These are phyloP conservation scores for Neria commutata DNA, from an alignment of 2,888 invertebrate genomes.

Conservation along the genomic window DNA sequence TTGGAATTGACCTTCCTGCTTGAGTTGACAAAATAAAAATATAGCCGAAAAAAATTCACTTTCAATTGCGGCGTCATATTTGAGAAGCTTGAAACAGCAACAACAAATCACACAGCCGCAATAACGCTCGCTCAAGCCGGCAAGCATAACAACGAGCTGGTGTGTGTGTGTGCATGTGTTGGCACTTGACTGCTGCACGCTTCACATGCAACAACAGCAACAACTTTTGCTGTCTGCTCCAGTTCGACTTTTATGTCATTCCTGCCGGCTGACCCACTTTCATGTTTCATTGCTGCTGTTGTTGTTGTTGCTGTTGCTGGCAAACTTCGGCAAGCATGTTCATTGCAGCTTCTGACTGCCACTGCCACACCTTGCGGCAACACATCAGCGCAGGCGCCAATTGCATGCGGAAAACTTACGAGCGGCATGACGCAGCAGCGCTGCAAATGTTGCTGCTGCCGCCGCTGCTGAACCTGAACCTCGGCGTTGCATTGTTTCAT, in stretches of 20 bases:
- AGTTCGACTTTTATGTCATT: not conserved
- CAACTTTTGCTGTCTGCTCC: not conserved
- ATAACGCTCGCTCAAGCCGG: too few relatives aligned
- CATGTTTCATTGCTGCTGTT: not conserved
- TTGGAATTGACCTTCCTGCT: too few relatives aligned
- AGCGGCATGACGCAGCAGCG: not conserved
- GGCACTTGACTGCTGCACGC: not conserved
- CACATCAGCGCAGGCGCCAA: not conserved
- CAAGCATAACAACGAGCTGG: too few relatives aligned
- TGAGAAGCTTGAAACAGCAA: too few relatives aligned
- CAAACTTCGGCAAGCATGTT: not conserved
- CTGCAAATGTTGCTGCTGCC: not conserved
- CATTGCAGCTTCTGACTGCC: not conserved
- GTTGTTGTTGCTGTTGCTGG: not conserved
- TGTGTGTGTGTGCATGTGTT: too few relatives aligned
- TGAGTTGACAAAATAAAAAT: too few relatives aligned
- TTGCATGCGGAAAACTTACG: not conserved
- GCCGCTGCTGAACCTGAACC: slow-evolving; percentile 1
- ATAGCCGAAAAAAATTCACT: too few relatives aligned
- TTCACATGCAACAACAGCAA: not conserved
- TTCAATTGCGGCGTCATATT: too few relatives aligned
- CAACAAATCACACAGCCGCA: too few relatives aligned
- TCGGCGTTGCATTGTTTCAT: too few relatives aligned
- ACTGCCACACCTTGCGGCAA: not conserved
- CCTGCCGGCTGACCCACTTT: too few relatives aligned